Evolutionary conservation across 2,113 vertebrate genomes (phyloP), one percentile per base, ranked within the genome.

Genomic region (Emydocephalus ijimae): DNA sequence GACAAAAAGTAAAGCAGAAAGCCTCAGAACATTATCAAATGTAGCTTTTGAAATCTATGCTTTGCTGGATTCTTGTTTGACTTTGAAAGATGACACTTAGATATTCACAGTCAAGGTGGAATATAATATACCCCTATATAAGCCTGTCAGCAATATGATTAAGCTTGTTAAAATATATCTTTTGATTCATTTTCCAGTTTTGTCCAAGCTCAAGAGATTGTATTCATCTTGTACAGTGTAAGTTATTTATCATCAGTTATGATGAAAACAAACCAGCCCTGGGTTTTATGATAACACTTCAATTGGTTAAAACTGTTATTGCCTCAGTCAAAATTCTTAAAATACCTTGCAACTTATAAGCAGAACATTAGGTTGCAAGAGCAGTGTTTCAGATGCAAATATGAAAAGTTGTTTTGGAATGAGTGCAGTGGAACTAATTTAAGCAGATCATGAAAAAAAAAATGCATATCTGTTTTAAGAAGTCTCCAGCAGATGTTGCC

Each of bases 31-130:
- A 29, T 45, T 94, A 57, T 89, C 50, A 87, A 74, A 0, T 88
- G 57, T 95, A 92, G n/a, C 88, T 94, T 85, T 93, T 93, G 92
- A 95, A 94, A 95, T 91, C 89, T 57, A 56, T 89, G 50, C n/a
- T 56, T 93, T 91, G 91, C 14, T 21, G 92, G 9, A 26, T 6
- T 0, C 0, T 4, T n/a, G 55, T 94, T 92, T 48, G 57, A 52
- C 3, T 90, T 90, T 91, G 86, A 94, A 91, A 90, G n/a, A 54
- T 4, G 74, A 11, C 2, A 89, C 14, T 88, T 4, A 9, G 61
- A 34, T 50, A 95, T 43, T 69, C 1, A 29, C 21, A 85, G 11
- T 91, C 5, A 5, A 52, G 3, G 81, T 61, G 93, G 54, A 95
- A 95, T 93, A 91, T 20, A 14, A 43, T 81, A 0, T 54, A 43